phyloP scores from a whole-genome alignment of 2,888 invertebrate species.

The Merodon equestris region DNA sequence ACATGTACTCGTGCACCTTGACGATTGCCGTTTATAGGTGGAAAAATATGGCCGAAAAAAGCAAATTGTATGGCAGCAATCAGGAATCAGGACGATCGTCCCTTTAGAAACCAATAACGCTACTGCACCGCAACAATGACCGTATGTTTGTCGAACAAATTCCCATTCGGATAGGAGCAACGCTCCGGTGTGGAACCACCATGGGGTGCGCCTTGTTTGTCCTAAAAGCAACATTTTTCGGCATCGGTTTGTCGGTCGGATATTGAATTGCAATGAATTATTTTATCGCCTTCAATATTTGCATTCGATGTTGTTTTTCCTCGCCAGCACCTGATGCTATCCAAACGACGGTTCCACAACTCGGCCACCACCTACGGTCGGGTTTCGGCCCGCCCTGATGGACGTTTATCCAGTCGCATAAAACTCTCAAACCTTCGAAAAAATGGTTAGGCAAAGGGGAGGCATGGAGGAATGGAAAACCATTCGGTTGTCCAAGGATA shows the following conservation, averaged over 20 bases:
- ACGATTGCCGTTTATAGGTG: no score
- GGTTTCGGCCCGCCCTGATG: neutral
- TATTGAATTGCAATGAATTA: slow-evolving; percentile 61
- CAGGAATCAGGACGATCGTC: neutral
- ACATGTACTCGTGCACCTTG: no score
- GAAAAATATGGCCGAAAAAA: neutral
- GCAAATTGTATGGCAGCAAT: neutral
- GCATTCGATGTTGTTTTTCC: slow-evolving; percentile 40
- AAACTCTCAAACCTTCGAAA: no score
- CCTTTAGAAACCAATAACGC: slow-evolving; percentile 11
- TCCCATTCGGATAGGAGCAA: neutral
- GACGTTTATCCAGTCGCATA: slow-evolving; percentile 43
- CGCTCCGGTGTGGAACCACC: neutral
- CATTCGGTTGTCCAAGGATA: no score
- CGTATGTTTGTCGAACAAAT: slow-evolving; percentile 20
- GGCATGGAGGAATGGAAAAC: no score
- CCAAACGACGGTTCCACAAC: neutral
- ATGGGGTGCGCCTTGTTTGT: slow-evolving; percentile 10
- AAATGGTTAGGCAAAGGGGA: no score
- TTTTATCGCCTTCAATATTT: slow-evolving; percentile 54
- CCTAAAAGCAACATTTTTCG: slow-evolving; percentile 22
- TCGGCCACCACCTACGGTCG: no score
- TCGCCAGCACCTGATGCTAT: slow-evolving; percentile 51
- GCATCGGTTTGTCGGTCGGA: slow-evolving; percentile 15
- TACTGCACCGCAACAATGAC: neutral